Conservation (phyloP, 2,113 vertebrate species). For the Sarotherodon lohbergeri region DNA sequence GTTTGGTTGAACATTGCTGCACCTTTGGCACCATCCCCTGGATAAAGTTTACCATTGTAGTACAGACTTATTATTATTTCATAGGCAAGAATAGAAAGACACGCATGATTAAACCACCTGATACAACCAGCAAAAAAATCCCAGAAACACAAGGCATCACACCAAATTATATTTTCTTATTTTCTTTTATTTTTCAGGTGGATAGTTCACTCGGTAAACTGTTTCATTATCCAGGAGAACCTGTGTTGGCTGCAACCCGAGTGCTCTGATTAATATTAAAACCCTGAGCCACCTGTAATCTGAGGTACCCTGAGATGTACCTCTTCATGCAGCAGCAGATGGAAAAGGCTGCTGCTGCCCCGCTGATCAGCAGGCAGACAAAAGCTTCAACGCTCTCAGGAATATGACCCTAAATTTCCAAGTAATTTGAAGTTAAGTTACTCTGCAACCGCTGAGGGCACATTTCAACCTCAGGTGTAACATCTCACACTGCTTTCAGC, state of each 20-base stretch:
- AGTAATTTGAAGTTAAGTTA: neutral
- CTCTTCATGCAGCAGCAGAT: neutral
- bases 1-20: neutral
- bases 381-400: neutral
- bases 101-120: neutral
- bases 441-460: neutral
- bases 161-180: neutral
- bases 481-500: neutral
- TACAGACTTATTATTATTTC: neutral
- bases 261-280: conserved; percentile 44
- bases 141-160: neutral
- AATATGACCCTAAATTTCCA: neutral
- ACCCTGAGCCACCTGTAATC: conserved; percentile 3
- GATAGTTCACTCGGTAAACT: neutral
- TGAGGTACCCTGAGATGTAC: neutral
- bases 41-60: neutral
- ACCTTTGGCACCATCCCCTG: neutral
- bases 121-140: neutral
- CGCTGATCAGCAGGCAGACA: neutral
- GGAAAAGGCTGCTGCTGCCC: neutral
- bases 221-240: neutral
- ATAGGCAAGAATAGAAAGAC: neutral
- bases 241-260: conserved; percentile 24
- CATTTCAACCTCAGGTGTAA: neutral
- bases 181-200: neutral